Base-by-base conservation (phyloP, 1,140 invertebrate species). In the Anagrus nilaparvatae region DNA sequence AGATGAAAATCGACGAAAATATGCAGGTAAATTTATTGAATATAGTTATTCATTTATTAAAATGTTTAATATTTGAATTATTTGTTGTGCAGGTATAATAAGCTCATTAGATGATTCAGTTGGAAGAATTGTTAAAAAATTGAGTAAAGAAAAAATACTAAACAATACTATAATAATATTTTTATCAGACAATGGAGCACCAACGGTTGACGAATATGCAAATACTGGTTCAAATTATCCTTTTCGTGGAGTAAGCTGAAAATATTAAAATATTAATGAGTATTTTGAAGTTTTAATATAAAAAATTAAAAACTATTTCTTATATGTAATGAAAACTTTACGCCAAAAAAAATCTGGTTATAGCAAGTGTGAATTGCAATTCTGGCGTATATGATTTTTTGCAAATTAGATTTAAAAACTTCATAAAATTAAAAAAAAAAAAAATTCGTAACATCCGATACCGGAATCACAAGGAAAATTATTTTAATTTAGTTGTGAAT, bases 101-200 rank as follows among this genome's bases (percentile, higher is more conserved):
- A 64, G 67, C 10, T 72, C 74, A 12, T 44, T 83, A 30, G 81
- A 83, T 56, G 70, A 80, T 45, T 78, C 78, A 1, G 70, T 83
- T 0, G 79, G 78, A 9, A 54, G 59, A 32, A 69, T 82, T 3
- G 61, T 80, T 3, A 47, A 61, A 12, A 67, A 74, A 3, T 53
- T 84, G 5, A 44, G 56, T 5, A 46, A 59, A 2, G 59, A 61
- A 17, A 54, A 62, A 3, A 71, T 79, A 60, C 50, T 80, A 16
- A 46, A 76, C 2, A 79, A 87, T 55, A 75, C 79, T 6, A 75
- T 88, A 12, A 72, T 88, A 6, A 55, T 85, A 3, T 87, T 87
- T 50, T 71, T 79, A 25, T 73, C 75, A 3, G 85, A 88, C 49
- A 84, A 84, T 53, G 79, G 79, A 4, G 78, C 72, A 1, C 69